Evolutionary conservation across 2,797 vertebrate genomes (phyloP), one percentile per base, ranked within the genome.

Genomic region (Monodelphis domestica): DNA sequence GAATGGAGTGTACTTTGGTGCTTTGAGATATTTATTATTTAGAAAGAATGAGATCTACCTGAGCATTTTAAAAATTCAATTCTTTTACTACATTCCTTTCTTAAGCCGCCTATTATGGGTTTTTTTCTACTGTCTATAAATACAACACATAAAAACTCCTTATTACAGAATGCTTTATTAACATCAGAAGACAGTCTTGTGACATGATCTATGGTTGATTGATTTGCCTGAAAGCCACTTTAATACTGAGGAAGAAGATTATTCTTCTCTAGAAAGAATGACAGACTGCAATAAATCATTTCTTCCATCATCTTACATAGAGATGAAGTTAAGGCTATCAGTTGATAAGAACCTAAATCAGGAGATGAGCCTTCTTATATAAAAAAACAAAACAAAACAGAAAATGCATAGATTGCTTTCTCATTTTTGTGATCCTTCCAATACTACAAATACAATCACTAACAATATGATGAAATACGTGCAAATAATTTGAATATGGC

Each of bases 141-240:
- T 98, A 97, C 93, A 97, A 97, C 95, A 95, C 93, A 97, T 97
- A 98, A 98, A 97, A 98, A 91, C 90, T 98, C 92, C 95, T 98
- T 97, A 98, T 98, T 98, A 98, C 95, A 96, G 17, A 98, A 98
- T 97, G 95, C 96, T 98, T 98, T 98, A 98, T 98, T 98, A 98
- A 98, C 97, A 98, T 97, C 97, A 97, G 96, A 98, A 97, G 98
- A 97, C 95, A 97, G 97, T 97, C 97, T 97, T 97, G 95, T 97
- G 96, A 97, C 94, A 97, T 98, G 97, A 98, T 98, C 97, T 98
- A 98, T 97, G 96, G 93, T 97, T 98, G 97, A 98, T 95, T 98
- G 97, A 98, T 98, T 98, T 98, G 96, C 97, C 97, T 98, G 97
- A 98, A 98, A 98, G 95, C 97, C 98, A 97, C 97, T 98, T 98